Evolutionary conservation across 2,113 vertebrate species (phyloP).

Genomic region (Dicaeum eximium): DNA sequence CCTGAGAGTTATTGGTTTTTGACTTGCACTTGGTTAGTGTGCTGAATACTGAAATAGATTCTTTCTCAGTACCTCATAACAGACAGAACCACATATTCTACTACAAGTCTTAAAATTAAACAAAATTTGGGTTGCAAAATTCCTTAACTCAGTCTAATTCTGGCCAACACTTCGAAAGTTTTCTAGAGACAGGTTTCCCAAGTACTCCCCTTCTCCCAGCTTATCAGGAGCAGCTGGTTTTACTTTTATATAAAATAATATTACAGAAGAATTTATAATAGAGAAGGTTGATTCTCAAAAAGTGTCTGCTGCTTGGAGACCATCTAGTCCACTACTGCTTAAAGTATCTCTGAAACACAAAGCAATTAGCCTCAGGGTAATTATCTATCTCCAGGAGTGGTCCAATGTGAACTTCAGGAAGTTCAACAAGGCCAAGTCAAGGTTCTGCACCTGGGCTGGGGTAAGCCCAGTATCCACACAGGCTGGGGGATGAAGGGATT

Average conservation of each 20-base stretch:
- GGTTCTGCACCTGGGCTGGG: neutral
- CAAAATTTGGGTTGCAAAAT: neutral
- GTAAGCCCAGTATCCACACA: rapidly evolving
- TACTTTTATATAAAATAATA: neutral
- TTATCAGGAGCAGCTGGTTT: neutral
- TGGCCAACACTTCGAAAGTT: neutral
- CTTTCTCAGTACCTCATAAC: neutral
- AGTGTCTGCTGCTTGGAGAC: neutral
- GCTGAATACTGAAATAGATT: neutral
- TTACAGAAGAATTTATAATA: neutral
- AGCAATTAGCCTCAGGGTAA: neutral
- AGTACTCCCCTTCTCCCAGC: neutral
- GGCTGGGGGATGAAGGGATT: neutral
- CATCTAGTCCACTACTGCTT: neutral
- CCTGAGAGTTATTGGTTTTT: neutral
- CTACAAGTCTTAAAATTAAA: neutral
- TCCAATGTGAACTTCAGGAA: neutral
- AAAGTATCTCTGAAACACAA: neutral
- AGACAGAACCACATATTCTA: neutral
- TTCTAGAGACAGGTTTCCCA: neutral
- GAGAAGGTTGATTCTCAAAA: neutral
- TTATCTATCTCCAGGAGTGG: neutral
- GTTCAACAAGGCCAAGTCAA: neutral
- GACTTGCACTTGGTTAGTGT: neutral
- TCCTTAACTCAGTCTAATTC: neutral